Conservation (phyloP, 2,888 invertebrate genomes). For the Metalampra italica region DNA sequence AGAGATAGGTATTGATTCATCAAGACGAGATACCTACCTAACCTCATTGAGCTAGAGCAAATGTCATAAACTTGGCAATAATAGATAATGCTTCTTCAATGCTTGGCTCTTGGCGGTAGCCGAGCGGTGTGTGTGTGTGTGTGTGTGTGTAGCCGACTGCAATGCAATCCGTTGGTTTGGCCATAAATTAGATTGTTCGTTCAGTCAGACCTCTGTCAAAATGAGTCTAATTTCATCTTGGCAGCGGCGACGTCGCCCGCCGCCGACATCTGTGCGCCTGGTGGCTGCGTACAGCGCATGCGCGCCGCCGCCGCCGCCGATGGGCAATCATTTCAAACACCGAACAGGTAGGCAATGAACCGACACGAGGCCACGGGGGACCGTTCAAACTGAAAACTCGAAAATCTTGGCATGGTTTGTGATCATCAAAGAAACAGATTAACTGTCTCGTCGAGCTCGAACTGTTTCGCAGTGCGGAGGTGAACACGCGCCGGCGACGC, state of each 20-base stretch:
- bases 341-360: conserved; percentile 23
- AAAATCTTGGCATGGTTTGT: background rate
- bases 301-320: conserved; percentile 25
- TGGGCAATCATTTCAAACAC: conserved; percentile 22
- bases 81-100: too few relatives aligned
- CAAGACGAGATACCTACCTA: too few relatives aligned
- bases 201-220: conserved; percentile 40
- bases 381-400: background rate
- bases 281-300: conserved; percentile 27
- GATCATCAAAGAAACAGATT: background rate
- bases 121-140: background rate
- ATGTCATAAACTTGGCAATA: too few relatives aligned
- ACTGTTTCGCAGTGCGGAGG: background rate
- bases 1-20: too few relatives aligned
- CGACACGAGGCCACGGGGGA: background rate
- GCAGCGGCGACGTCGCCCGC: conserved; percentile 38
- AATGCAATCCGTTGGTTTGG: conserved; percentile 14
- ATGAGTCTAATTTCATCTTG: conserved; percentile 62
- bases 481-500: background rate
- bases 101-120: background rate
- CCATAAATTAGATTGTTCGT: conserved; percentile 31
- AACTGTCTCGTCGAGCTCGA: background rate
- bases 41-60: too few relatives aligned
- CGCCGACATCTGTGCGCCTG: conserved; percentile 6
- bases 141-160: background rate